Conservation (phyloP, 2,797 vertebrate species). For the Macropus fuliginosus region DNA sequence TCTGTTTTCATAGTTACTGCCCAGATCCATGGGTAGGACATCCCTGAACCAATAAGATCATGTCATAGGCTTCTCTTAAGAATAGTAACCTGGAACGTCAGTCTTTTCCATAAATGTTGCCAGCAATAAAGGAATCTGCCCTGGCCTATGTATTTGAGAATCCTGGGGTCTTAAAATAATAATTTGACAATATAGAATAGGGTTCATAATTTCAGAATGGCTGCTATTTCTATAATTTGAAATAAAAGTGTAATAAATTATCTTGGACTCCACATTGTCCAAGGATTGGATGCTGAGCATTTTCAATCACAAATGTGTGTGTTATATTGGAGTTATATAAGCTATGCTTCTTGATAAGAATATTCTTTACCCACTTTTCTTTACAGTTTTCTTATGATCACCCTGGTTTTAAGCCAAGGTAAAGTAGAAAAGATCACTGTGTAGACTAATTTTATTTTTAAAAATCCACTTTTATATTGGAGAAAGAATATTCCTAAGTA, state of each 20-base stretch:
- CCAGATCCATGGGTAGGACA: constrained; percentile 59
- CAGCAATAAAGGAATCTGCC: constrained; percentile 83
- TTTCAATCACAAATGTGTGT: constrained; percentile 74
- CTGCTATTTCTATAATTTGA: constrained; percentile 69
- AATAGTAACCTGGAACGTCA: constrained; percentile 59
- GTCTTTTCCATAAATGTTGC: constrained; percentile 69
- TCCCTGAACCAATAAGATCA: constrained; percentile 39
- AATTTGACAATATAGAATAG: constrained; percentile 65
- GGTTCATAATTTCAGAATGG: constrained; percentile 64
- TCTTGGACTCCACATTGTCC: constrained; percentile 73
- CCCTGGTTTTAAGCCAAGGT: constrained; percentile 24
- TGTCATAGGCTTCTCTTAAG: constrained; percentile 56
- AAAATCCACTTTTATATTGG: constrained; percentile 79
- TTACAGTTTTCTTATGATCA: constrained; percentile 59
- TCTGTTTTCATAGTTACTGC: constrained; percentile 74
- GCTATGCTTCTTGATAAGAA: constrained; percentile 71
- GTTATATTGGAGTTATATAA: constrained; percentile 64
- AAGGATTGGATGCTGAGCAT: constrained; percentile 80
- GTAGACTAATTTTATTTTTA: constrained; percentile 79
- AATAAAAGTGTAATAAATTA: constrained; percentile 73
- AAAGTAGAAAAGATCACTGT: constrained; percentile 70
- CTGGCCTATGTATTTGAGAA: constrained; percentile 73
- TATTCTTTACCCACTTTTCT: constrained; percentile 68
- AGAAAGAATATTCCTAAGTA: constrained; percentile 54
- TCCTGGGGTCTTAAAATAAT: constrained; percentile 51